Conservation (phyloP, 1,140 invertebrate genomes). For the Arctopsyche grandis region DNA sequence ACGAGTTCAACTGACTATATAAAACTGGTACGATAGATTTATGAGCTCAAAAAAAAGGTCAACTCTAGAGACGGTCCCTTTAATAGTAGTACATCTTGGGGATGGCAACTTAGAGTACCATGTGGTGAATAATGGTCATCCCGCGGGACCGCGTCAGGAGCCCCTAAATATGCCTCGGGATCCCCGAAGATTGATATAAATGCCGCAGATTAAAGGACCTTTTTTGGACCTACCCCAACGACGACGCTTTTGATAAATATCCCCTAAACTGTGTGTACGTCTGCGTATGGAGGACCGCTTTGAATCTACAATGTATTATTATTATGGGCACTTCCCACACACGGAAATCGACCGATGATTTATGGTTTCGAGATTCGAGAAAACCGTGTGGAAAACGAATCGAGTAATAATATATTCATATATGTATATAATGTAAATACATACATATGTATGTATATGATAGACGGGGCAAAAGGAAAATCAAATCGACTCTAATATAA, state of each 20-base stretch:
- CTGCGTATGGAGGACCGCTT: too few species aligned
- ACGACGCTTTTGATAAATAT: conserved; percentile 7
- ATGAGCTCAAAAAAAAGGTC: neutral
- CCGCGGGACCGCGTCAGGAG: neutral
- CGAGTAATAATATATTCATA: too few species aligned
- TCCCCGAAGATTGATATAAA: conserved; percentile 21
- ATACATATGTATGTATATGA: conserved; percentile 26
- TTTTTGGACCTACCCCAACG: conserved; percentile 19
- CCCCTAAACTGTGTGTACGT: neutral
- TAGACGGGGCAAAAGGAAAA: neutral
- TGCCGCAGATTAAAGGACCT: conserved; percentile 19
- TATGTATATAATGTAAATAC: conserved; percentile 16
- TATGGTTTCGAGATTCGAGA: neutral
- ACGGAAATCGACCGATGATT: neutral
- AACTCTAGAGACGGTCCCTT: neutral
- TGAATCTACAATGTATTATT: neutral
- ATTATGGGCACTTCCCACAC: neutral
- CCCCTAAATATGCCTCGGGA: conserved; percentile 1
- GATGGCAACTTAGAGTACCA: neutral
- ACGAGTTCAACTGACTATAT: too few species aligned
- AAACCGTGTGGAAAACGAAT: too few species aligned
- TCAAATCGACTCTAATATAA: too few species aligned
- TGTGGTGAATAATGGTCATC: conserved; percentile 24
- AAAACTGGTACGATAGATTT: too few species aligned
- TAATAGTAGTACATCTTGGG: neutral